phyloP scores from a whole-genome alignment of 2,113 vertebrate species.

The Psammodynastes pulverulentus region DNA sequence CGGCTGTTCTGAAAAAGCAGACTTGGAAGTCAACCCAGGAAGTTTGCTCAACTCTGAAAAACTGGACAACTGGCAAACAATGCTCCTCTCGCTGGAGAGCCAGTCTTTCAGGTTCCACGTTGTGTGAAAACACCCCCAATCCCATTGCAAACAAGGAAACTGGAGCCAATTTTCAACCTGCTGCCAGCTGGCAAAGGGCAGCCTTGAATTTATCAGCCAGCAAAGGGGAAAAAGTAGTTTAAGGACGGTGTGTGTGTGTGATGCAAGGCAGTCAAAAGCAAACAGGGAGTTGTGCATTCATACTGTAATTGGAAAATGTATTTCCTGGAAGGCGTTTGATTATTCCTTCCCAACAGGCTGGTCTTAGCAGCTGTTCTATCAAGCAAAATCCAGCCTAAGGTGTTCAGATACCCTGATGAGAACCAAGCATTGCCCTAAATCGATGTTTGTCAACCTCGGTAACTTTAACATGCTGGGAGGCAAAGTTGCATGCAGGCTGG shows the following conservation, averaged over 20 bases:
- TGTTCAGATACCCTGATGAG: neutral
- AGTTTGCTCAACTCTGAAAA: constrained; percentile 43
- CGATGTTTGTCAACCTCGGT: neutral
- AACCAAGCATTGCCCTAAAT: neutral
- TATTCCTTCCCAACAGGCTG: neutral
- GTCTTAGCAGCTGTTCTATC: neutral
- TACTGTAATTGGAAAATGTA: neutral
- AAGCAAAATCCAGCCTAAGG: neutral
- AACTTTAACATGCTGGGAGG: neutral
- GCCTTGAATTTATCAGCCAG: neutral
- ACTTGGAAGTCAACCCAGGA: constrained; percentile 12
- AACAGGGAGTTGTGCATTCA: neutral
- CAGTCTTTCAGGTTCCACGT: constrained; percentile 50
- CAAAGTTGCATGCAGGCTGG: neutral
- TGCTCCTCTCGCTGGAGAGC: constrained; percentile 50
- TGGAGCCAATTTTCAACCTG: neutral
- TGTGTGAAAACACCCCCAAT: constrained; percentile 34
- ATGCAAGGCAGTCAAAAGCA: neutral
- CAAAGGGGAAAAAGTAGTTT: neutral
- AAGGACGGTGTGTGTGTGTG: neutral
- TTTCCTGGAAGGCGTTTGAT: neutral
- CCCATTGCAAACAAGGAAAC: constrained; percentile 15
- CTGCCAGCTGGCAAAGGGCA: constrained; percentile 52
- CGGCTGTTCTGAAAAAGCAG: neutral
- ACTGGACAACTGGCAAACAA: constrained; percentile 44